Conservation (phyloP, 1,140 invertebrate genomes). For the Thaumatotibia leucotreta region DNA sequence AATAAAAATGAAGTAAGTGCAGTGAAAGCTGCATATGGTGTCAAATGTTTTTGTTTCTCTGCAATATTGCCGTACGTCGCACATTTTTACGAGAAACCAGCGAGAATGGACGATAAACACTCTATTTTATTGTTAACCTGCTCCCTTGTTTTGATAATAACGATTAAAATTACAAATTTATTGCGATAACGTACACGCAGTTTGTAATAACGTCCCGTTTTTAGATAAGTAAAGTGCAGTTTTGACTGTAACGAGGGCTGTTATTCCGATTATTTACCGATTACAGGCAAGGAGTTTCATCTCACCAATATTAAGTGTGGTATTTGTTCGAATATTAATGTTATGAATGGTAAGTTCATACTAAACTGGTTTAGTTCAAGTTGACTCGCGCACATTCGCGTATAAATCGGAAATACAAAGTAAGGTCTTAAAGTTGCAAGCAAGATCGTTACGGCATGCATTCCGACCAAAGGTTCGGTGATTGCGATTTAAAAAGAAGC, state of each 20-base stretch:
- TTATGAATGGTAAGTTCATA: background rate
- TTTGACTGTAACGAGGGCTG: constrained; percentile 31
- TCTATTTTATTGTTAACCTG: constrained; percentile 58
- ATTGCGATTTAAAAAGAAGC: background rate
- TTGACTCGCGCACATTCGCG: background rate
- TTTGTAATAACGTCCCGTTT: constrained; percentile 28
- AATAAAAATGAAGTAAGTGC: background rate
- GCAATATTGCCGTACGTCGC: constrained; percentile 29
- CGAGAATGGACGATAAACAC: constrained; percentile 51
- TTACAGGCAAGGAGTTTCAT: background rate
- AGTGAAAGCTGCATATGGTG: background rate
- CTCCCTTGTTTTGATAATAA: constrained; percentile 66
- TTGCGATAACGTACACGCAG: constrained; percentile 41
- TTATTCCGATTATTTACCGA: background rate
- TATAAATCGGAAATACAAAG: background rate
- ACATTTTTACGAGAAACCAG: constrained; percentile 53
- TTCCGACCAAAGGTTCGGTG: background rate
- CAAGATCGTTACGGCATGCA: constrained; percentile 1
- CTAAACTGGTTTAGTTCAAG: background rate
- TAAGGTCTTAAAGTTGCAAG: background rate
- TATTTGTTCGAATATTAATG: background rate
- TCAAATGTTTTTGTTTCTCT: background rate
- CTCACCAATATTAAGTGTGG: background rate
- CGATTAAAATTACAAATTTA: constrained; percentile 72
- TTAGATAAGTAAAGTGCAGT: constrained; percentile 53